Conservation (phyloP, 2,797 vertebrate genomes). For the Danio kyathit region DNA sequence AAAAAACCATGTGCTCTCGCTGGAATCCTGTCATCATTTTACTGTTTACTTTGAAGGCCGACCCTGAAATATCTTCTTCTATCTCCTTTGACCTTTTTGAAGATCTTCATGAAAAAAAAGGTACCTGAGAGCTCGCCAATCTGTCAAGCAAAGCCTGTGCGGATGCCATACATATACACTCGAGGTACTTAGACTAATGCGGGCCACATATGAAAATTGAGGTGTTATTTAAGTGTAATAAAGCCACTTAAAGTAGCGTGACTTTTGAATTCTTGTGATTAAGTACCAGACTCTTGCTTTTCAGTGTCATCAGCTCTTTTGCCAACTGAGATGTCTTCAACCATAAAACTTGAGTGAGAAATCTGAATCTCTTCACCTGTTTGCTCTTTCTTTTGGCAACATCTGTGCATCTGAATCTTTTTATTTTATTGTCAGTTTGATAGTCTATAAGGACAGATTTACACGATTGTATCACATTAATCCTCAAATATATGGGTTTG, state of each 20-base stretch:
- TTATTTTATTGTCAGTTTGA: conserved; percentile 11
- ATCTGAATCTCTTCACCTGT: conserved; percentile 9
- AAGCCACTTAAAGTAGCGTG: conserved; percentile 36
- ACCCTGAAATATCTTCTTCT: conserved; percentile 15
- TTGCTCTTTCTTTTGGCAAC: conserved; percentile 1
- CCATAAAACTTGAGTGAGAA: neutral
- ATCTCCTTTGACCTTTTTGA: conserved; percentile 19
- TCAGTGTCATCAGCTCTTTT: neutral
- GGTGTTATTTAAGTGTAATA: conserved; percentile 21
- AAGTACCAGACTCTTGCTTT: too few relatives aligned
- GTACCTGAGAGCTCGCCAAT: neutral
- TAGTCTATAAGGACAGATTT: conserved; percentile 5
- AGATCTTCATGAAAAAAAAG: neutral
- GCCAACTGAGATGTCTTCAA: neutral
- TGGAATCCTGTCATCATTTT: conserved; percentile 9
- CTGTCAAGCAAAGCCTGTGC: neutral
- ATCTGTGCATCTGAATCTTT: conserved; percentile 11
- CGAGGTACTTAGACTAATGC: neutral
- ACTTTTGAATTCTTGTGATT: neutral
- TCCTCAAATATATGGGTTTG: neutral
- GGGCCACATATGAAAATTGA: neutral
- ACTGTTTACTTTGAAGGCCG: conserved; percentile 26
- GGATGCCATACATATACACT: neutral
- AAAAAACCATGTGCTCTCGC: neutral
- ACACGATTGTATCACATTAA: conserved; percentile 34